Conservation (phyloP, 2,113 vertebrate genomes). For the Dipodomys spectabilis region DNA sequence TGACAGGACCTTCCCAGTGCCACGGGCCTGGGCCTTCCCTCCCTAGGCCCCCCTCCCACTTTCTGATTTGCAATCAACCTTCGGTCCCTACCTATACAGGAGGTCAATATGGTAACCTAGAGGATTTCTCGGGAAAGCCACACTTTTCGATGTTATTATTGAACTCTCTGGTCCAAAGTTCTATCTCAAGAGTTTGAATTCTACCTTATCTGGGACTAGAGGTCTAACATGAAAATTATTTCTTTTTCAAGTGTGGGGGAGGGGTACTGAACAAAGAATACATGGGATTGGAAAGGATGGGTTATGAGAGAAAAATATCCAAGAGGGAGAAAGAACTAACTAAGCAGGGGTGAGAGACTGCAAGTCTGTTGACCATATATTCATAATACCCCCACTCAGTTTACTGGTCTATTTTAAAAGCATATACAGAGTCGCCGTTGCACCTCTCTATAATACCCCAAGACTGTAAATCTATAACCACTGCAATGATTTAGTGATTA, state of each 20-base stretch:
- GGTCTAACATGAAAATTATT: slow-evolving; percentile 61
- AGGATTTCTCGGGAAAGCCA: slow-evolving; percentile 51
- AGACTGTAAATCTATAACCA: slow-evolving; percentile 93
- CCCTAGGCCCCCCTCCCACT: not conserved
- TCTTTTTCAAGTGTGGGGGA: not conserved
- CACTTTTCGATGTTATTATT: slow-evolving; percentile 21
- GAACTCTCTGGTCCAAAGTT: slow-evolving; percentile 46
- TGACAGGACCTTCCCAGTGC: slow-evolving; percentile 57
- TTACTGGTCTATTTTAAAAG: slow-evolving; percentile 83
- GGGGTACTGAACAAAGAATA: slow-evolving; percentile 13
- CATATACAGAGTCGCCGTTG: slow-evolving; percentile 78
- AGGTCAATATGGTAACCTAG: slow-evolving; percentile 6
- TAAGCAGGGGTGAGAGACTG: not conserved
- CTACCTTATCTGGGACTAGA: slow-evolving; percentile 67
- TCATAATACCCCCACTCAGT: slow-evolving; percentile 66
- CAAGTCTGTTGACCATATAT: slow-evolving; percentile 54
- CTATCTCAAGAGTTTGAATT: slow-evolving; percentile 75
- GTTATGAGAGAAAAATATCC: slow-evolving; percentile 65
- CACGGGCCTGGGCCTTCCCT: not conserved
- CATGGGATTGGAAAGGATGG: not conserved
- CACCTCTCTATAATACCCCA: slow-evolving; percentile 85
- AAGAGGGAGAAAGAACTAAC: not conserved
- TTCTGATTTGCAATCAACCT: slow-evolving; percentile 12
- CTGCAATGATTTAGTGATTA: slow-evolving; percentile 95
- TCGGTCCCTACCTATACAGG: not conserved